Evolutionary conservation across 2,113 vertebrate genomes (phyloP), one percentile per base, ranked within the genome.

Genomic region (Monopterus albus): DNA sequence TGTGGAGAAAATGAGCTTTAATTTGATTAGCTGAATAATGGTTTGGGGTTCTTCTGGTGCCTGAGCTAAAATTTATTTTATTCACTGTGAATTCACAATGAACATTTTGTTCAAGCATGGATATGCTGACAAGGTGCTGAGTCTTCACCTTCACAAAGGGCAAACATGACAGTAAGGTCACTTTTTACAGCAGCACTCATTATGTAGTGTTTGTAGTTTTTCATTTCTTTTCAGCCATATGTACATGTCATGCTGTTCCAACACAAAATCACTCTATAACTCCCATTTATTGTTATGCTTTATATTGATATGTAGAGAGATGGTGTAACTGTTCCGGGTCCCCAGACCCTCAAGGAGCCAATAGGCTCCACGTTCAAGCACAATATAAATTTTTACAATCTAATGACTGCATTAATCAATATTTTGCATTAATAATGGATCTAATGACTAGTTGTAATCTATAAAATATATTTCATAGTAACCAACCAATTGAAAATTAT

Each of bases 1-100:
- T 72, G 58, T 4, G 5, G 71, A 60, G 63, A 84, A 67, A 59
- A 72, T 64, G 12, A 76, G 33, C 29, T 5, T 18, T 3, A 10
- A 51, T 64, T 55, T 50, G 33, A 78, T 76, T 53, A 58, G 17
- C 64, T 35, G 63, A 53, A 49, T 42, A 36, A 59, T 52, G 40
- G n/a, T 72, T 52, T 57, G 25, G 20, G 11, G 46, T 55, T 79
- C 2, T 46, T n/a, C 3, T 21, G 53, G 8, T 38, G 75, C 46
- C 39, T 28, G 20, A 35, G 47, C 42, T 29, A 28, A 0, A 73
- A 62, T 65, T 55, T 29, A n/a, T n/a, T 62, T 50, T 59, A 33
- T 56, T 46, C 18, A 7, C 39, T 38, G 61, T 20, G 58, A 56
- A 35, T 13, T 58, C n/a, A 13, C 14, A 26, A 18, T 36, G 15